These are phyloP conservation scores for Crocidura indochinensis DNA, from an alignment of 2,797 vertebrate genomes.

Conservation along the genomic window DNA sequence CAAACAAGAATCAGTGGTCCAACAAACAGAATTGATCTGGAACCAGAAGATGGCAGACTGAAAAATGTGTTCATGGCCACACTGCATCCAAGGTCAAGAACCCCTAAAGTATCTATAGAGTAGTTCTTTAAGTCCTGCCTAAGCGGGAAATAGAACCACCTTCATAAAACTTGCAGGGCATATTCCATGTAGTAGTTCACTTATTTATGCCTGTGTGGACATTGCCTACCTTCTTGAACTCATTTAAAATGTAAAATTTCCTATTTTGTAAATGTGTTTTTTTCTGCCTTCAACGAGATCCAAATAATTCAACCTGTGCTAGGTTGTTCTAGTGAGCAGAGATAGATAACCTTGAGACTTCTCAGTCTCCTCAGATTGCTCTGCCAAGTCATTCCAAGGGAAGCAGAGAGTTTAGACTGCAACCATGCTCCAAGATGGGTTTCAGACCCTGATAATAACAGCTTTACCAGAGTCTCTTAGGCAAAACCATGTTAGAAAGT, in stretches of 20 bases:
- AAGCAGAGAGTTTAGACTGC: neutral
- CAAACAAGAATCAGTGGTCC: neutral
- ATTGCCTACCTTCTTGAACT: neutral
- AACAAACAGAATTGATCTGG: neutral
- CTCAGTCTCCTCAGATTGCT: accelerated
- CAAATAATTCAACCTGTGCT: neutral
- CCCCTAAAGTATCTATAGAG: neutral
- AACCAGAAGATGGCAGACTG: neutral
- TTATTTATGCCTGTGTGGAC: neutral
- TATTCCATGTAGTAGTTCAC: neutral
- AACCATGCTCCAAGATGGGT: neutral
- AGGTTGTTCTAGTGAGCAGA: too few relatives aligned
- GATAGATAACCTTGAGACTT: neutral
- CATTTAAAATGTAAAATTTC: neutral
- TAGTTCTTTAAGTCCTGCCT: neutral
- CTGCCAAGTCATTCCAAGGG: constrained; percentile 9
- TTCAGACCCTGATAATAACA: constrained; percentile 49
- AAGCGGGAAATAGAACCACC: neutral
- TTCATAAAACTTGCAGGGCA: neutral
- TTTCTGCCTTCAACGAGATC: neutral
- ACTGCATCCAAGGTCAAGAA: neutral
- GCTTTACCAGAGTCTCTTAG: constrained; percentile 79
- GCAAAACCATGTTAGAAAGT: constrained; percentile 83
- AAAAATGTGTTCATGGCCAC: neutral
- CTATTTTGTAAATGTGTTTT: neutral